Percentiles rank a stretch among this genome's conserved stretches.
Conservation (phyloP, 2,888 invertebrate genomes). For the Plebejus melissa region DNA sequence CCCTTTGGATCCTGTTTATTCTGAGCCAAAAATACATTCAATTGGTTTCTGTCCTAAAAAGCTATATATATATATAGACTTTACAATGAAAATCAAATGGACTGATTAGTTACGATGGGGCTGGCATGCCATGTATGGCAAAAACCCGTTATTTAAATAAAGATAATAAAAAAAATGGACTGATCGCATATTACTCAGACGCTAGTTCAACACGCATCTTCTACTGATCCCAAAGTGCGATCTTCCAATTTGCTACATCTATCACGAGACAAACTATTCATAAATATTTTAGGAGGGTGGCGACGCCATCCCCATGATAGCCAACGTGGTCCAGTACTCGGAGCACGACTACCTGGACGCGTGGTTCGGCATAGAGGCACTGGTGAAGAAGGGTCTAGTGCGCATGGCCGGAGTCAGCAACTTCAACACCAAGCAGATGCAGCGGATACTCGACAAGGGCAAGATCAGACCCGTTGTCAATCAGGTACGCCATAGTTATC, state of each 20-base stretch:
- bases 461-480: slow-evolving; percentile 83
- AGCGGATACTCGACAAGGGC: slow-evolving; percentile 82
- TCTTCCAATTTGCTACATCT: background rate
- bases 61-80: too few relatives aligned
- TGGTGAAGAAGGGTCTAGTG: slow-evolving; percentile 82
- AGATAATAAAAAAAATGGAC: too few relatives aligned
- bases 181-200: too few relatives aligned
- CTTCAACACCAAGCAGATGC: slow-evolving; percentile 89
- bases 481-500: slow-evolving; percentile 62
- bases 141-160: too few relatives aligned
- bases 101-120: too few relatives aligned
- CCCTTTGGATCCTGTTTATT: too few relatives aligned
- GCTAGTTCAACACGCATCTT: too few relatives aligned
- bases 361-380: slow-evolving; percentile 89
- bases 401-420: slow-evolving; percentile 91
- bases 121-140: too few relatives aligned
- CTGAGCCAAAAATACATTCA: too few relatives aligned
- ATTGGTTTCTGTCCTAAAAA: too few relatives aligned
- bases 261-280: background rate
- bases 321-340: slow-evolving; percentile 64
- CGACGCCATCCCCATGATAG: slow-evolving; percentile 80
- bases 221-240: too few relatives aligned
- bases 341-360: slow-evolving; percentile 85
- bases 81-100: too few relatives aligned
- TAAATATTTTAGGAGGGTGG: slow-evolving; percentile 59